These are phyloP conservation scores for Malurus leucopterus DNA, from an alignment of 2,797 vertebrate species.

Conservation along the genomic window DNA sequence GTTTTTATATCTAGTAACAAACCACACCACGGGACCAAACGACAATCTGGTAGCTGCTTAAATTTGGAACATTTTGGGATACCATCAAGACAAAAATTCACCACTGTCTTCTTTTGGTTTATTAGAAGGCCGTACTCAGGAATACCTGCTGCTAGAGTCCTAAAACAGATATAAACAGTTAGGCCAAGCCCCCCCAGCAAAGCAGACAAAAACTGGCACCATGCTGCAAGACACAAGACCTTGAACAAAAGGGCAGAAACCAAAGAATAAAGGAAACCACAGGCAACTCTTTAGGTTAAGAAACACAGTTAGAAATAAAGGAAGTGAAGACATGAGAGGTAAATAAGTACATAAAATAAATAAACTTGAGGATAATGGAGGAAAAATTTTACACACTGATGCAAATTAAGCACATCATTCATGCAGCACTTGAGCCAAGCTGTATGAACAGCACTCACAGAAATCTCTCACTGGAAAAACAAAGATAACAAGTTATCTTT, in stretches of 20 bases:
- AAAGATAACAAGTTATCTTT: neutral
- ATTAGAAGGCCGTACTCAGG: slow-evolving; percentile 88
- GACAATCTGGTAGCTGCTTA: slow-evolving; percentile 70
- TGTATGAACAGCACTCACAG: neutral
- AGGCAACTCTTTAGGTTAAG: neutral
- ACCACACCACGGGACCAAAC: slow-evolving; percentile 91
- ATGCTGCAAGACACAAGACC: neutral
- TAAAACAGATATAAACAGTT: slow-evolving; percentile 55
- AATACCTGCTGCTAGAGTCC: slow-evolving; percentile 80
- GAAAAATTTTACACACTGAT: neutral
- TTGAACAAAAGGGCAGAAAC: neutral
- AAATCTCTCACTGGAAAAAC: neutral
- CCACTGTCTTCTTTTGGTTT: slow-evolving; percentile 84
- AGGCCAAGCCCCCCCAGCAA: neutral
- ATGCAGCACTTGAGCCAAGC: neutral
- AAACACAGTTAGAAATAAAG: neutral
- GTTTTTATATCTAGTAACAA: slow-evolving; percentile 82
- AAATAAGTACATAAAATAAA: neutral
- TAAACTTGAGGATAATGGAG: neutral
- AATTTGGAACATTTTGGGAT: slow-evolving; percentile 35
- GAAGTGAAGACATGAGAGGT: neutral
- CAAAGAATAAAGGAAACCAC: neutral
- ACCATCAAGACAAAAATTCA: slow-evolving; percentile 82
- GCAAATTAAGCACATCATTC: neutral
- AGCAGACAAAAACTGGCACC: neutral